phyloP scores from a whole-genome alignment of 2,113 vertebrate species.

The Phyllostomus hastatus region DNA sequence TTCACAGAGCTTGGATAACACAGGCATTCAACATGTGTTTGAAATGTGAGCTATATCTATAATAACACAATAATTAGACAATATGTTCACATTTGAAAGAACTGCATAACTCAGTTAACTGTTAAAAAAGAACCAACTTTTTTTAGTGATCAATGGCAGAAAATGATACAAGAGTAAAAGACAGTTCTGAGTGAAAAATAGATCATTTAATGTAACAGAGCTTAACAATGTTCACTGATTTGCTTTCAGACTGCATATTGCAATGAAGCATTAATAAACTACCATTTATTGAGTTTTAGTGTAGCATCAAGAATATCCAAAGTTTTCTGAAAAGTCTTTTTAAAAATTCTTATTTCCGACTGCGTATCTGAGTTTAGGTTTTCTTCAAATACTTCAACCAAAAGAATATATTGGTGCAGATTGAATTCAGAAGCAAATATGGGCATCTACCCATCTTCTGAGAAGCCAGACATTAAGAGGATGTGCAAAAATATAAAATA shows the following conservation, averaged over 20 bases:
- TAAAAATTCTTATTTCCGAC: background rate
- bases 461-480: background rate
- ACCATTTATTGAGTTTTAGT: background rate
- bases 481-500: background rate
- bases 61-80: background rate
- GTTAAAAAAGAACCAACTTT: background rate
- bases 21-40: background rate
- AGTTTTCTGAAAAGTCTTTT: background rate
- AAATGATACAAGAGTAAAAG: background rate
- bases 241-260: background rate
- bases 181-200: background rate
- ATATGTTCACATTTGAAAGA: background rate
- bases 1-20: background rate
- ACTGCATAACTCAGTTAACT: background rate
- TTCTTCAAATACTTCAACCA: background rate
- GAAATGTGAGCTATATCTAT: background rate
- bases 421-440: background rate
- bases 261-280: background rate
- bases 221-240: background rate
- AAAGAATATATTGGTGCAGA: background rate
- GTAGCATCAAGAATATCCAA: background rate
- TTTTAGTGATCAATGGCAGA: background rate
- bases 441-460: background rate
- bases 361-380: background rate
- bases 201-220: background rate